phyloP scores from a whole-genome alignment of 2,113 vertebrate genomes.

The Probosciger aterrimus region DNA sequence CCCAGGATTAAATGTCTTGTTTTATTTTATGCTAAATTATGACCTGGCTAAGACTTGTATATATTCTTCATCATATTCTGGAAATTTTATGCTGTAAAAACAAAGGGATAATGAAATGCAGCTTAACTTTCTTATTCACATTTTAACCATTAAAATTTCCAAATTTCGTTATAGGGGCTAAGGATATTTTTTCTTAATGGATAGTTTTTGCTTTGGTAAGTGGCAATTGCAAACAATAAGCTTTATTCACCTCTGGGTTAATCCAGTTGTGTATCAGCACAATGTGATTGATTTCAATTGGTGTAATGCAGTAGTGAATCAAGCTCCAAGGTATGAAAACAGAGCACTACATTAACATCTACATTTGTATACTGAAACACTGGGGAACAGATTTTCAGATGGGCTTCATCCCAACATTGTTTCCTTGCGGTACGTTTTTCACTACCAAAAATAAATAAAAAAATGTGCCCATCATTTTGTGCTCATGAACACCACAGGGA shows the following conservation, averaged over 20 bases:
- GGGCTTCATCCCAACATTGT: background rate
- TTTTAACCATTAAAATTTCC: slow-evolving; percentile 59
- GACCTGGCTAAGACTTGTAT: slow-evolving; percentile 63
- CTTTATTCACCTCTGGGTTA: slow-evolving; percentile 27
- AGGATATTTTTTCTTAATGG: slow-evolving; percentile 26
- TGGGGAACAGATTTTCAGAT: slow-evolving; percentile 22
- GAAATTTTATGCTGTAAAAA: slow-evolving; percentile 65
- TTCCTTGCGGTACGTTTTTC: background rate
- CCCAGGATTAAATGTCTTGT: slow-evolving; percentile 77
- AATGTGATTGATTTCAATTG: background rate
- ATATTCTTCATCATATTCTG: slow-evolving; percentile 61
- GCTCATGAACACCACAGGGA: background rate
- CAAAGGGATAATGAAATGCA: slow-evolving; percentile 28
- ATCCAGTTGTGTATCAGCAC: slow-evolving; percentile 29
- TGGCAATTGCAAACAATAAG: slow-evolving; percentile 52
- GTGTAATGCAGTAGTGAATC: slow-evolving; percentile 38
- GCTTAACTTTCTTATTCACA: slow-evolving; percentile 25
- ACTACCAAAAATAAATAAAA: background rate
- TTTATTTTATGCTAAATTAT: slow-evolving; percentile 83
- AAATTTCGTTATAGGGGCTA: slow-evolving; percentile 14
- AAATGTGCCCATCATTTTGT: background rate
- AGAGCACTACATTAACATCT: slow-evolving; percentile 21
- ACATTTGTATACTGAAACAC: slow-evolving; percentile 23
- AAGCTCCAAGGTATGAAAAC: slow-evolving; percentile 24
- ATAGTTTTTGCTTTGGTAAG: slow-evolving; percentile 61